Conservation (phyloP, 2,113 vertebrate genomes). For the Forbesichthys papilliferus region DNA sequence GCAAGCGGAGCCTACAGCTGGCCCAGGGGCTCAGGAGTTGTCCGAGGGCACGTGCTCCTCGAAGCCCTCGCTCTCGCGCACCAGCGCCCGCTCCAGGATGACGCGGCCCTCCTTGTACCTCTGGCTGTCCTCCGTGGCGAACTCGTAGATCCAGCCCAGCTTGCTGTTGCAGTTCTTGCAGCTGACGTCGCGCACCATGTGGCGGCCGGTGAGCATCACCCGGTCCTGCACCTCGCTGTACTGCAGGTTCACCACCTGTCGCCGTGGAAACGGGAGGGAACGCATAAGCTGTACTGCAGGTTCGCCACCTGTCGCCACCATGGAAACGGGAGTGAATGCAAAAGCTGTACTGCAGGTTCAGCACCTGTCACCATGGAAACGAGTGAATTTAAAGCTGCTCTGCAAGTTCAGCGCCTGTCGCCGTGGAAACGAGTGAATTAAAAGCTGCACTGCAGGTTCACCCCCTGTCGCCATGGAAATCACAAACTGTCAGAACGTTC, state of each 20-base stretch:
- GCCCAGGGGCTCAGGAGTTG: constrained; percentile 83
- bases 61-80: constrained; percentile 95
- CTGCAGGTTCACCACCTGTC: constrained; percentile 95
- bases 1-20: background rate
- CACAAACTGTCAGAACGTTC: too few relatives aligned
- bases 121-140: constrained; percentile 97
- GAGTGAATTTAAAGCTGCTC: too few relatives aligned
- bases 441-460: too few relatives aligned
- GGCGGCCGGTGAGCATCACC: constrained; percentile 96
- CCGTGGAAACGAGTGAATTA: too few relatives aligned
- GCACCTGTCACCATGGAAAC: too few relatives aligned
- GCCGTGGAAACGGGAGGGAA: background rate
- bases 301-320: constrained; percentile 86
- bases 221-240: constrained; percentile 98
- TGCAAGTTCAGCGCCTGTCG: too few relatives aligned
- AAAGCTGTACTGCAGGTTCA: too few relatives aligned
- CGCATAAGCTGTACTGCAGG: constrained; percentile 85
- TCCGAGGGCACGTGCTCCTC: constrained; percentile 92
- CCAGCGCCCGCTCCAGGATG: constrained; percentile 94
- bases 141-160: constrained; percentile 99
- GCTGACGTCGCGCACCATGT: constrained; percentile 98
- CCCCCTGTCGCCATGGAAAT: too few relatives aligned
- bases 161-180: constrained; percentile 99
- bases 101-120: constrained; percentile 97
- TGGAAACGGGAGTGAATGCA: too few relatives aligned